Base-by-base conservation (phyloP, 30 jellyfish, hydroid and myxozoan species). In the Aurelia aurita complex sp. Pacific region DNA sequence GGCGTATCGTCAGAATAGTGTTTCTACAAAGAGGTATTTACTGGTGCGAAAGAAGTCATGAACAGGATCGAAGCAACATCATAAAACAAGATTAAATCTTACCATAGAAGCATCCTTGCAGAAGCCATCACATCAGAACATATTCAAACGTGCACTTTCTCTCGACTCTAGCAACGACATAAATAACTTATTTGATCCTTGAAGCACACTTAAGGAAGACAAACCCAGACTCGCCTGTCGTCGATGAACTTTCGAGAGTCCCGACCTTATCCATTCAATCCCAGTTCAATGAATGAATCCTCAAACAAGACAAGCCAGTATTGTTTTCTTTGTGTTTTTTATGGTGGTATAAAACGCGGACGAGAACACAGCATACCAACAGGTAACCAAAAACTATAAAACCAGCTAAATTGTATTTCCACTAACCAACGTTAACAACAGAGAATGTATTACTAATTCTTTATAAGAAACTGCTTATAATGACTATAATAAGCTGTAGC, bases 271-370 rank as follows among this genome's bases (percentile, higher is more conserved):
- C 66, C 43, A 19, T 55, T 55, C 67, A 77, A 77, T 77, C 87
- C 87, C 67, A 46, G 87, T 61, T 77, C 87, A 77, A 77, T 77
- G 87, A 77, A 77, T 59, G 77, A 64, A 77, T 51, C 61, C 65
- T 77, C 67, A 60, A 77, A 77, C 57, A 46, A 46, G 57, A 46
- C 57, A 46, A 46, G 57, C 15, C 15, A 46, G 57, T 6, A 46
- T 14, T 46, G 57, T 46, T 46, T 46, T 46, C 57, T 4, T 46
- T 46, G 57, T 46, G 8, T 46, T 46, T 46, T 46, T 7, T 2
- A 9, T 46, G 57, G 12, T 46, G 57, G 57, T 7, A 70, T 43
- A 73, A 73, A 73, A 11, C 5, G 40, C 82, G 82, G 82, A 50
- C 82, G 57, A 46, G 57, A 46, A 46, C 2, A 46, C 57, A 46